Evolutionary conservation across 2,113 vertebrate genomes (phyloP), one percentile per base, ranked within the genome.

Genomic region (Thoracochromis brauschi): DNA sequence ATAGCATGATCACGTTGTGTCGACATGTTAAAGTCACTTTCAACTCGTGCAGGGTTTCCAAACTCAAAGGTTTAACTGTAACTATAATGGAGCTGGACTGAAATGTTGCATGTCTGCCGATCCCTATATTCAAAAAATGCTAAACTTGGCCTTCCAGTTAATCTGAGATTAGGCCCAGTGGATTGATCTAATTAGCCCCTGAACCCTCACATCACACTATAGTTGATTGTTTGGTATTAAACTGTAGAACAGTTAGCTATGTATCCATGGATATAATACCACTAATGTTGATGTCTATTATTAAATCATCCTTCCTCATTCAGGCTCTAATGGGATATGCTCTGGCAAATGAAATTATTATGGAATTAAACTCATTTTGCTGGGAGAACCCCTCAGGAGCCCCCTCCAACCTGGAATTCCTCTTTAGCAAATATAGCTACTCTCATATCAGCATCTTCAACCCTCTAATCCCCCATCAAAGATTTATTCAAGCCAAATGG

Each of bases 311-410:
- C 80, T 45, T 26, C 24, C 40, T 79, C 73, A 81, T 81, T 80
- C 17, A 11, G 68, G 12, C 54, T 78, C 3, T 83, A 80, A 82
- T 84, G 75, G 63, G 83, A 85, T 35, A 68, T 35, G 47, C 35
- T 75, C 51, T 55, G 5, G 19, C 49, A 80, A 83, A 92, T 88
- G n/a, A 38, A 68, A 87, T 92, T 83, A 87, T 83, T 35, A 63
- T 78, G 63, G 82, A 82, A 83, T 87, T 35, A 83, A 82, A 87
- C 58, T 88, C n/a, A 54, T 81, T 73, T 80, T 53, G 45, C 19
- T 0, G 1, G 31, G 47, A 60, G 51, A 84, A n/a, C 4, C 42
- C 83, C 63, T 42, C 21, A 68, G 75, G 31, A 21, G 5, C 24
- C 13, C 47, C 17, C n/a, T 54, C 5, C 2, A 40, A 40, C 14